Conservation (phyloP, 2,797 vertebrate genomes). For the Tokudaia tokunoshimensis region DNA sequence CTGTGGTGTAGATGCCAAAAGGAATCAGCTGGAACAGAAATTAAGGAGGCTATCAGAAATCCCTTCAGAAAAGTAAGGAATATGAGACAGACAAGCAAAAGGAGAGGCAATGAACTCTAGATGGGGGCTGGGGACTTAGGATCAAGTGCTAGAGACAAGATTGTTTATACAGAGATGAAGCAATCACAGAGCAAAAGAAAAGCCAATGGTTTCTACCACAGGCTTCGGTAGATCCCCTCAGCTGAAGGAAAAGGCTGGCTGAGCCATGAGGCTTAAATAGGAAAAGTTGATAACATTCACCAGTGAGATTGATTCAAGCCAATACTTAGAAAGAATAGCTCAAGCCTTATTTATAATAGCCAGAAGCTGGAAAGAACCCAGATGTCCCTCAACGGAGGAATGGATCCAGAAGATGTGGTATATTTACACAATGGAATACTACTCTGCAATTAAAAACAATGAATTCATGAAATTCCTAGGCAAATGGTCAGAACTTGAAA, state of each 20-base stretch:
- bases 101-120: neutral
- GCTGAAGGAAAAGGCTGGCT: neutral
- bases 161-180: neutral
- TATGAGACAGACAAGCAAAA: neutral
- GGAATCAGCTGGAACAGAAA: neutral
- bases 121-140: neutral
- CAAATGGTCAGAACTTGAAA: no score
- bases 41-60: neutral
- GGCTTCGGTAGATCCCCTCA: rapidly evolving
- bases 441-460: no score
- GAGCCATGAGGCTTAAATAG: neutral
- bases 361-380: no score
- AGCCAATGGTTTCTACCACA: neutral
- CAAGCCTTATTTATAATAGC: no score
- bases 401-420: no score
- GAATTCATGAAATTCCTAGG: no score
- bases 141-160: neutral
- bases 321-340: neutral
- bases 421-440: no score
- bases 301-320: neutral
- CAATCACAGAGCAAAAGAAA: neutral
- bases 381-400: no score
- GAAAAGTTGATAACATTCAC: neutral
- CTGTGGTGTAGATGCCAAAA: neutral
- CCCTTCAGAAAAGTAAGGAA: neutral